Evolutionary conservation across 2,888 invertebrate species (phyloP).

Genomic region (Caenorhabditis sulstoni): DNA sequence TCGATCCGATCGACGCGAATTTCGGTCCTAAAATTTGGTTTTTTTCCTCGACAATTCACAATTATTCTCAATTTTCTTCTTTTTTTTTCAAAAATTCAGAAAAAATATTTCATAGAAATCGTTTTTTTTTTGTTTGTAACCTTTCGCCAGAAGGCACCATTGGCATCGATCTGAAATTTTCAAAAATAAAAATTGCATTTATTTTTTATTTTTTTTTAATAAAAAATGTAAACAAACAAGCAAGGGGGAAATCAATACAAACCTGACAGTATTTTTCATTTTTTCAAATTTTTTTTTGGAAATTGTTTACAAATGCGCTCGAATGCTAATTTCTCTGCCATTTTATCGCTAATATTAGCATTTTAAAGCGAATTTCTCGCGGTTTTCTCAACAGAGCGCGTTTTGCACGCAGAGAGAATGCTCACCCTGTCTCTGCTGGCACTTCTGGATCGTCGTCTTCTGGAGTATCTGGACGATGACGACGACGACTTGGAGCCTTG

Average conservation of each 20-base stretch:
- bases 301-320: slow-evolving; percentile 3
- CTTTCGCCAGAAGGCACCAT: slow-evolving; percentile 30
- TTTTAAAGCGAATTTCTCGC: no score
- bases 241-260: background rate
- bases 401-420: background rate
- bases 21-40: slow-evolving; percentile 19
- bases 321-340: no score
- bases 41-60: background rate
- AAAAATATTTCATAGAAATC: background rate
- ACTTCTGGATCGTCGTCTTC: slow-evolving; percentile 52
- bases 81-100: background rate
- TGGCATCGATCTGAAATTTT: slow-evolving; percentile 40
- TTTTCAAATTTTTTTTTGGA: no score
- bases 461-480: slow-evolving; percentile 23
- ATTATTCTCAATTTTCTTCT: background rate
- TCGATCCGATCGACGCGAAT: slow-evolving; percentile 25
- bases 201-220: no score
- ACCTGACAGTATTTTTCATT: no score
- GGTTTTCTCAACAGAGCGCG: background rate
- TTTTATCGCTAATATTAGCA: no score
- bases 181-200: background rate
- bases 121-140: slow-evolving; percentile 5
- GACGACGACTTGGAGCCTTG: slow-evolving; percentile 14
- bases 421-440: slow-evolving; percentile 46
- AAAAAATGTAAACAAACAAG: no score